Evolutionary conservation across 2,797 vertebrate genomes (phyloP), one percentile per base, ranked within the genome.

Genomic region (Xenentodon cancila): DNA sequence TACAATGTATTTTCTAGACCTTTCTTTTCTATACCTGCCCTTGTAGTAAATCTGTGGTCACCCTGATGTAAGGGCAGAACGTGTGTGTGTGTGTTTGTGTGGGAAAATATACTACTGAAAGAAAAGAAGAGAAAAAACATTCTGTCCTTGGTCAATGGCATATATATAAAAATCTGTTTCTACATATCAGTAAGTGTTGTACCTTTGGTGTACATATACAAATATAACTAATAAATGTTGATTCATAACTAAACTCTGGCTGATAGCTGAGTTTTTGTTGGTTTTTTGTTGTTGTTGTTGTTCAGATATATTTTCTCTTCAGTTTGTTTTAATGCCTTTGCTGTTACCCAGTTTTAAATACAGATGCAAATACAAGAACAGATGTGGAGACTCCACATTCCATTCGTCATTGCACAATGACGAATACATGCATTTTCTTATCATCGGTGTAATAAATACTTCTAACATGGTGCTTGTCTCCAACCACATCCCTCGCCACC

Each of bases 211-310:
- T 97, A 96, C 92, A 97, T 97, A 97, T 97, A 97, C 94, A 90
- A 89, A 91, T 94, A 94, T 92, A 93, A 94, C 92, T 94, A 99
- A 99, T 99, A 99, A 99, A 99, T 95, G 95, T 96, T 92, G 84
- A 95, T 97, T 97, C 94, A 93, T 95, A 94, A 96, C 95, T 94
- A 94, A 93, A 81, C 73, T 3, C 65, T 67, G 75, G 17, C 20
- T 76, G 37, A 30, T 66, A 5, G 52, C 56, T 53, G 60, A 49
- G 43, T 62, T 51, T 59, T 73, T 22, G 21, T 4, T 13, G 13
- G 1, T 15, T 21, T 6, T 15, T 1, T 37, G 9, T 13, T 37
- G 12, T 7, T 32, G 9, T 32, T 32, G n/a, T n/a, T n/a, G n/a
- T n/a, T n/a, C n/a, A n/a, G 9, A 37, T 12, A 37, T 1, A 11